These are phyloP conservation scores for Sitobion miscanthi DNA, from an alignment of 1,140 invertebrate species.

Conservation along the genomic window DNA sequence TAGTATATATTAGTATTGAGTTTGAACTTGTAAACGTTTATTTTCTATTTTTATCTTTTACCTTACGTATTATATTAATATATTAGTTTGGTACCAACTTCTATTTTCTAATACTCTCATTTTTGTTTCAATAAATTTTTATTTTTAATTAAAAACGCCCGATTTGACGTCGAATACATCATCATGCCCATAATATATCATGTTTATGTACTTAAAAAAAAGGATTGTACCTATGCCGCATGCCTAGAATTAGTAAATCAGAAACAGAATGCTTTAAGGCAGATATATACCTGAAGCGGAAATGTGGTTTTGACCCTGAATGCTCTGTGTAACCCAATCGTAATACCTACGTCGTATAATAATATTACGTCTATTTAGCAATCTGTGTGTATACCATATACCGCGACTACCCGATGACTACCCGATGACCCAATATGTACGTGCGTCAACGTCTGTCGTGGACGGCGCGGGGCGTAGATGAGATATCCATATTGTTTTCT, in stretches of 20 bases:
- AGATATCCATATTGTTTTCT: neutral
- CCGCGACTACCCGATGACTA: neutral
- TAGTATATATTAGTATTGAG: neutral
- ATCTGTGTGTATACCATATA: neutral
- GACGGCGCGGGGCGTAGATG: neutral
- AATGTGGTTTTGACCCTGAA: conserved; percentile 31
- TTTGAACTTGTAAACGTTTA: neutral
- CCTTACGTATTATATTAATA: neutral
- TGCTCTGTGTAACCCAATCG: neutral
- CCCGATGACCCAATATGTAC: neutral
- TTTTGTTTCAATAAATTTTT: neutral
- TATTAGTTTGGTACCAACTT: neutral
- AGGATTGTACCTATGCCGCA: neutral
- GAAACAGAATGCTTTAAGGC: neutral
- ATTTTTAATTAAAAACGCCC: neutral
- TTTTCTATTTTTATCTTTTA: neutral
- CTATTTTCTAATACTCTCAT: neutral
- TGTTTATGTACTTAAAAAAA: neutral
- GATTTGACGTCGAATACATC: neutral
- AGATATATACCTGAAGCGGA: neutral
- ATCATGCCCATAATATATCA: neutral
- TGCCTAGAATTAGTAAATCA: conserved; percentile 2
- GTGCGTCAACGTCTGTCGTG: neutral
- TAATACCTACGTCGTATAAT: conserved; percentile 3
- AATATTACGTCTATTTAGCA: neutral